A percentile compares a stretch with the other conserved stretches of the same genome.
Evolutionary conservation across 2,888 invertebrate species (phyloP).

Genomic region (Bruchidius siliquastri): DNA sequence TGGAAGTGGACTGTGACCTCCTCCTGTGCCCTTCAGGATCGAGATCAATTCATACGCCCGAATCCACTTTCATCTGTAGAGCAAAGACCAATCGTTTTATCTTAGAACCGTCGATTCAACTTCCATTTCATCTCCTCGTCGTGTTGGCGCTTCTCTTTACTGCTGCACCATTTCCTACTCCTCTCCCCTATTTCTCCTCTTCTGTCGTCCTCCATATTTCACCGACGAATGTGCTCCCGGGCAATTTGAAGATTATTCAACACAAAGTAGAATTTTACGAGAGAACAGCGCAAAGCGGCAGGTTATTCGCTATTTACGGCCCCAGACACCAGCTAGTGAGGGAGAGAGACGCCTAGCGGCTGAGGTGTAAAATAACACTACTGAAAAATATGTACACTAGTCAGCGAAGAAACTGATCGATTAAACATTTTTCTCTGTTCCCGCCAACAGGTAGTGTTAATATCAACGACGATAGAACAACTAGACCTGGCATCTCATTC

Average conservation of each 20-base stretch:
- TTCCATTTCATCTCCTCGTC: not conserved
- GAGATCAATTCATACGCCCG: not conserved
- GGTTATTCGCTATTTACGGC: slow-evolving; percentile 45
- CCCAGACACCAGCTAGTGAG: not conserved
- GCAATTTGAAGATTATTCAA: slow-evolving; percentile 48
- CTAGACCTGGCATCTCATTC: no score
- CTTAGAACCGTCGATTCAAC: not conserved
- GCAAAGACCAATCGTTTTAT: not conserved
- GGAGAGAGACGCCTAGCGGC: slow-evolving; percentile 34
- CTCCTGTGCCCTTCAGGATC: not conserved
- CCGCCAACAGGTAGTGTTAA: no score
- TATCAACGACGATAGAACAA: no score
- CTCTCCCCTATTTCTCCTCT: slow-evolving; percentile 30
- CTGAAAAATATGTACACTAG: not conserved
- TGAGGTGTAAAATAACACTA: slow-evolving; percentile 41
- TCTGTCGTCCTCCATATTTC: slow-evolving; percentile 39
- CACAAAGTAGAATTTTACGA: slow-evolving; percentile 47
- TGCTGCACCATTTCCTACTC: slow-evolving; percentile 28
- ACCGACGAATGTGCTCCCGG: slow-evolving; percentile 42
- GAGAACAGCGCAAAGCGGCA: slow-evolving; percentile 41
- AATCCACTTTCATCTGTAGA: not conserved
- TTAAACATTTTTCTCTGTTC: no score
- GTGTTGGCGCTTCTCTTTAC: slow-evolving; percentile 43
- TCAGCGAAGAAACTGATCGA: not conserved
- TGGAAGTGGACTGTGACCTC: not conserved